Conservation (phyloP, 2,888 invertebrate species). For the Ennomos quercinarius region DNA sequence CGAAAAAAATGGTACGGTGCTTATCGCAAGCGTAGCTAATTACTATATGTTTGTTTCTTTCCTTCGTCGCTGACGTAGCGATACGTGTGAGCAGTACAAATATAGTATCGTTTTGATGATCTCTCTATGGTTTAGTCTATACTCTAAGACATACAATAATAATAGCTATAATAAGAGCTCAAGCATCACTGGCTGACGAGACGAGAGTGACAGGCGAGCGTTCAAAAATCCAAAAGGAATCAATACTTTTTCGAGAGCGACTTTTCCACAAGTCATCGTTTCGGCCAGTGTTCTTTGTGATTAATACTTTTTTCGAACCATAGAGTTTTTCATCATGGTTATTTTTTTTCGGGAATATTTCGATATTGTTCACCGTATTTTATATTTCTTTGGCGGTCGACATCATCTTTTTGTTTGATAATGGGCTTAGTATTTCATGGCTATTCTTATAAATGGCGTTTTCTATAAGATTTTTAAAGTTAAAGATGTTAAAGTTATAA, state of each 20-base stretch:
- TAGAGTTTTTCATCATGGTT: constrained; percentile 19
- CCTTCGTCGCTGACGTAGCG: too few relatives aligned
- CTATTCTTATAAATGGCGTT: constrained; percentile 24
- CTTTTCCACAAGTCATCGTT: constrained; percentile 76
- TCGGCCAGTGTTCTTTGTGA: constrained; percentile 71
- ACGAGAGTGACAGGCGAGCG: constrained; percentile 62
- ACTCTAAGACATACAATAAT: too few relatives aligned
- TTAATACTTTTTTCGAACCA: constrained; percentile 59
- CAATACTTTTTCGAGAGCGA: constrained; percentile 53
- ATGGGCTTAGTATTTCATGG: constrained; percentile 37
- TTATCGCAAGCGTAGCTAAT: too few relatives aligned
- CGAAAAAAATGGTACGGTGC: too few relatives aligned
- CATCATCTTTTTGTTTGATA: constrained; percentile 36
- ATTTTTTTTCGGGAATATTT: constrained; percentile 39
- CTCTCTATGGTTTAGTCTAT: too few relatives aligned
- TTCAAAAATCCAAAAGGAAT: constrained; percentile 67
- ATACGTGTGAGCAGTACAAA: too few relatives aligned
- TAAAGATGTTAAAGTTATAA: constrained; percentile 22
- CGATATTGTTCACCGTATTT: constrained; percentile 17
- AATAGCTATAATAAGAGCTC: constrained; percentile 6
- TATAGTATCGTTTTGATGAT: too few relatives aligned
- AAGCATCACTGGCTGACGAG: constrained; percentile 45
- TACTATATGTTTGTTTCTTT: too few relatives aligned
- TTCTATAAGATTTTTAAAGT: constrained; percentile 15
- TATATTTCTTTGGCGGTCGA: constrained; percentile 35